These are phyloP conservation scores for Drosophila sechellia DNA, from an alignment of 1,140 invertebrate genomes.

Conservation along the genomic window DNA sequence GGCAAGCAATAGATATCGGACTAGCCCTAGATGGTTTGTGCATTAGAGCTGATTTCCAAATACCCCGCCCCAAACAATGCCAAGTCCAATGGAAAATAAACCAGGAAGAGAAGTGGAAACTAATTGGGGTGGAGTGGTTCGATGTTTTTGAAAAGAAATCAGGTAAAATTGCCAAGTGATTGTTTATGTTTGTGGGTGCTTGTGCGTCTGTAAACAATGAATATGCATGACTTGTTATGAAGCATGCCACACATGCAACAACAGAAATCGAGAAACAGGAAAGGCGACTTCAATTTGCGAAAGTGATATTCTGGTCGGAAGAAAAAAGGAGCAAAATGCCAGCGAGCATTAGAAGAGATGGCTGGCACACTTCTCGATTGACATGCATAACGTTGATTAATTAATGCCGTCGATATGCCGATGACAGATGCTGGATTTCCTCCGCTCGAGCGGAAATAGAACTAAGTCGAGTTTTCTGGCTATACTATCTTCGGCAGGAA, in stretches of 20 bases:
- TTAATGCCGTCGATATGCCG: slow-evolving; percentile 52
- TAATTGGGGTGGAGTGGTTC: slow-evolving; percentile 20
- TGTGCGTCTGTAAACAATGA: slow-evolving; percentile 68
- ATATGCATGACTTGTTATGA: slow-evolving; percentile 72
- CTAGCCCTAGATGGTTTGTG: too few relatives aligned
- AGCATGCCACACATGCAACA: slow-evolving; percentile 61
- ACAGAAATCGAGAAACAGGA: slow-evolving; percentile 33
- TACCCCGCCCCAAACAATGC: neutral
- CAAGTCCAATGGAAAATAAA: slow-evolving; percentile 6
- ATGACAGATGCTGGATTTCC: slow-evolving; percentile 28
- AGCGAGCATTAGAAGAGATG: slow-evolving; percentile 11
- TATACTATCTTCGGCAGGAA: neutral
- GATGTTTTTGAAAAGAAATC: slow-evolving; percentile 49
- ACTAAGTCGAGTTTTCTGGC: slow-evolving; percentile 10
- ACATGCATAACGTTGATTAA: slow-evolving; percentile 60
- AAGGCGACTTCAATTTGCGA: slow-evolving; percentile 68
- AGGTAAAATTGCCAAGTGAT: slow-evolving; percentile 52
- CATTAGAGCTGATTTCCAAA: too few relatives aligned
- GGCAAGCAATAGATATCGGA: slow-evolving; percentile 4
- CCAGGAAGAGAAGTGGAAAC: neutral
- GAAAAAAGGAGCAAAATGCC: slow-evolving; percentile 31
- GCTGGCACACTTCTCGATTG: slow-evolving; percentile 23
- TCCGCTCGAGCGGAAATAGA: slow-evolving; percentile 26
- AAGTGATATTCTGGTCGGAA: slow-evolving; percentile 61
- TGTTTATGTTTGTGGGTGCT: slow-evolving; percentile 30